Evolutionary conservation across 2,113 vertebrate species (phyloP).

Genomic region (Halcyon senegalensis): DNA sequence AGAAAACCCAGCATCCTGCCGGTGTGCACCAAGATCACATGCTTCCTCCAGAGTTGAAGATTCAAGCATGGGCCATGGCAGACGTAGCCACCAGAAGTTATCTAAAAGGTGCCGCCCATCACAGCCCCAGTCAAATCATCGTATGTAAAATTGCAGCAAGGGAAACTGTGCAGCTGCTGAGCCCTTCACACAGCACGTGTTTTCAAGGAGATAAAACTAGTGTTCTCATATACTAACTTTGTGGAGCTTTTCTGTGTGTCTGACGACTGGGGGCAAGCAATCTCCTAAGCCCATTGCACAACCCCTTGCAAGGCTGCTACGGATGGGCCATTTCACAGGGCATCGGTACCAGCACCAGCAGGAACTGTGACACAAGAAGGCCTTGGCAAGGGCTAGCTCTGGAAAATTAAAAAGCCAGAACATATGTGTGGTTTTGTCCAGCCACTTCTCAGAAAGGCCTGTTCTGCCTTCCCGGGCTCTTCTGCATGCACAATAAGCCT

Average conservation of each 20-base stretch:
- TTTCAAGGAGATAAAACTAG: neutral
- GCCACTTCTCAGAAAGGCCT: neutral
- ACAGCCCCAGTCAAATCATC: rapidly evolving
- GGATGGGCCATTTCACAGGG: neutral
- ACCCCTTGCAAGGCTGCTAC: rapidly evolving
- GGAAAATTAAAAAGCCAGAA: neutral
- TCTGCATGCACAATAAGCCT: neutral
- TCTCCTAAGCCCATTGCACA: neutral
- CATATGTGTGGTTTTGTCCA: neutral
- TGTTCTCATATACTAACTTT: neutral
- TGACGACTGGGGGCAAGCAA: neutral
- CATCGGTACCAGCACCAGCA: too few relatives aligned
- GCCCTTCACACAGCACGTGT: neutral
- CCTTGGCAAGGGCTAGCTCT: neutral
- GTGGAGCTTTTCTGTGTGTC: neutral
- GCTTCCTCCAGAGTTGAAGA: neutral
- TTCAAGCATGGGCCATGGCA: neutral
- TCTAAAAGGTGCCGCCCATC: neutral
- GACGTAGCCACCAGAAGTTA: neutral
- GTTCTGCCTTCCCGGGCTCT: neutral
- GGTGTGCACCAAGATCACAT: rapidly evolving
- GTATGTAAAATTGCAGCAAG: neutral
- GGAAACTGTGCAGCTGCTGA: neutral
- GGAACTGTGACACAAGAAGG: rapidly evolving
- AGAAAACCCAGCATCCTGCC: rapidly evolving